These are phyloP conservation scores for Pithys albifrons DNA, from an alignment of 2,113 vertebrate genomes.

Conservation along the genomic window DNA sequence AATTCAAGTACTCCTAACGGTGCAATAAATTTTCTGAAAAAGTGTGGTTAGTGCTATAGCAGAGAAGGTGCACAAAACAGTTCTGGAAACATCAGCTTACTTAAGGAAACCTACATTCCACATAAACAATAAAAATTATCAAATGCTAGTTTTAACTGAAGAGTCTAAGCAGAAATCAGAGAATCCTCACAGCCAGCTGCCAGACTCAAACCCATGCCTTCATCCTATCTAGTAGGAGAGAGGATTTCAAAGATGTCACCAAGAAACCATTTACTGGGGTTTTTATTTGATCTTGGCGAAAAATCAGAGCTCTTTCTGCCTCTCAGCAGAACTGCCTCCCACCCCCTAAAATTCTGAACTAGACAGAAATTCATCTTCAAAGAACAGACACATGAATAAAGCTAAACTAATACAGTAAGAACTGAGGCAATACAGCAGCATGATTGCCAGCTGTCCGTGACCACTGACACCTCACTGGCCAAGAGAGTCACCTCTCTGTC, in stretches of 20 bases:
- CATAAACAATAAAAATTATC: not conserved
- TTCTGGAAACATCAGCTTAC: not conserved
- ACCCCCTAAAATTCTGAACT: not conserved
- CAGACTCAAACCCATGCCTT: not conserved
- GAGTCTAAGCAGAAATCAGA: not conserved
- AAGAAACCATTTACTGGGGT: not conserved
- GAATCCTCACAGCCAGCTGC: not conserved
- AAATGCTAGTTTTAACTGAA: not conserved
- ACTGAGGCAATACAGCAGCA: not conserved
- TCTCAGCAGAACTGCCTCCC: not conserved
- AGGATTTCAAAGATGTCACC: not conserved
- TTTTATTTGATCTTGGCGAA: not conserved
- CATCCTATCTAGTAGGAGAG: not conserved
- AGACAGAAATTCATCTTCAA: not conserved
- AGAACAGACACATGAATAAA: not conserved
- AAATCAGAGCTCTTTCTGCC: not conserved
- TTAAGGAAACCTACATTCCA: not conserved
- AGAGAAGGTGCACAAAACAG: not conserved
- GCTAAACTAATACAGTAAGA: not conserved
- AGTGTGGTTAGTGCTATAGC: not conserved
- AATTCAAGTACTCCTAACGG: not conserved
- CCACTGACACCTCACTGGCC: not conserved
- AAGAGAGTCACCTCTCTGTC: not conserved
- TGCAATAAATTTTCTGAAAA: not conserved
- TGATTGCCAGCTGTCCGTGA: not conserved